Evolutionary conservation across 1,140 invertebrate genomes (phyloP).

Genomic region (Linepithema humile): DNA sequence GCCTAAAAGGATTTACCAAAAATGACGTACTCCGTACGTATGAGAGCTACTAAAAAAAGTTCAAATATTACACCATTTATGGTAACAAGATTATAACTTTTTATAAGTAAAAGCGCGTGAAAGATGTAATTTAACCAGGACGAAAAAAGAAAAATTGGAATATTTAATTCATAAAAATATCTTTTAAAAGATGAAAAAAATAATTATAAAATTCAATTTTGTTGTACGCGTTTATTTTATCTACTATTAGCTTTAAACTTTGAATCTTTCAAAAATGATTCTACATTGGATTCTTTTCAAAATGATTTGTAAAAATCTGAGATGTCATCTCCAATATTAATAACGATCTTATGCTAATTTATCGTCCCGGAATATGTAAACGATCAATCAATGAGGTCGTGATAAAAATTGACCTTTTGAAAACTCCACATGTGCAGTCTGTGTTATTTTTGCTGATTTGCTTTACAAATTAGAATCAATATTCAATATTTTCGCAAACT

Average conservation of each 20-base stretch:
- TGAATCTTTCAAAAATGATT: background rate
- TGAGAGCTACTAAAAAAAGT: background rate
- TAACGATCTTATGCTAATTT: conserved; percentile 1
- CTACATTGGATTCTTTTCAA: no score
- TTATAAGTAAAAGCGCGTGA: background rate
- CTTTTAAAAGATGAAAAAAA: background rate
- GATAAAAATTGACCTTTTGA: conserved; percentile 7
- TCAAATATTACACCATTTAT: background rate
- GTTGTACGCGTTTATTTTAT: no score
- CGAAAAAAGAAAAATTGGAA: background rate
- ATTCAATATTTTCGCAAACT: conserved; percentile 47
- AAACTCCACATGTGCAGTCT: background rate
- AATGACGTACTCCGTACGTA: conserved; percentile 10
- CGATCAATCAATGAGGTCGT: conserved; percentile 5
- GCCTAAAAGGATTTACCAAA: background rate
- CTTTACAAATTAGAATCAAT: conserved; percentile 53
- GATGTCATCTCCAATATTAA: background rate
- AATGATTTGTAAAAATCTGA: background rate
- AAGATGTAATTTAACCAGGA: background rate
- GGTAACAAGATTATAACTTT: background rate
- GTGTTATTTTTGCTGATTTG: conserved; percentile 46
- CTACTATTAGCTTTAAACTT: background rate
- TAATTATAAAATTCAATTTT: background rate
- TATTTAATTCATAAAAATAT: background rate
- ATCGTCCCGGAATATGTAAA: background rate